A percentile compares a stretch with the other conserved stretches of the same genome.
These are phyloP conservation scores for Isaurus tuberculatus DNA, from an alignment of 92 coral and sea anemone genomes.

Conservation along the genomic window DNA sequence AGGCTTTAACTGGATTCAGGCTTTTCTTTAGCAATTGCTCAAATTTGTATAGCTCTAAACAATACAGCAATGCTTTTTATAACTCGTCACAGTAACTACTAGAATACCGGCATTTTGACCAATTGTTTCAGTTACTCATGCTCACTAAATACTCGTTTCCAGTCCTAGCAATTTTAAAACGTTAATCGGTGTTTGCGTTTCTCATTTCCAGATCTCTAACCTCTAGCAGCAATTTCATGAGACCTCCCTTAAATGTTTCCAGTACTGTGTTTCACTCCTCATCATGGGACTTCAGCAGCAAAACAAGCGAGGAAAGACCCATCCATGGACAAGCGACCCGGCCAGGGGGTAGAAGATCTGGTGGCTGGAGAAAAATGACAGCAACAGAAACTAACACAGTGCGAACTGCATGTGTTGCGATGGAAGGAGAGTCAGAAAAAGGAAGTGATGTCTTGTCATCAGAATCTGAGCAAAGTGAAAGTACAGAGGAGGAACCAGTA, in stretches of 20 bases:
- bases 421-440: constrained; percentile 26
- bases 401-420: neutral
- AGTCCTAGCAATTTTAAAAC: too few relatives aligned
- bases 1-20: too few relatives aligned
- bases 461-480: constrained; percentile 33
- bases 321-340: constrained; percentile 26
- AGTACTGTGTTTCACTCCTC: constrained; percentile 54
- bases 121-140: too few relatives aligned
- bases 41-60: too few relatives aligned
- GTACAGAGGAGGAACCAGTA: constrained; percentile 23
- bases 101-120: too few relatives aligned
- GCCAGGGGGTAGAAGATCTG: constrained; percentile 61
- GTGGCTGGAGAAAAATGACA: constrained; percentile 89
- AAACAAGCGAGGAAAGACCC: constrained; percentile 36
- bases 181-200: too few relatives aligned
- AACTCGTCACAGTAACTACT: too few relatives aligned
- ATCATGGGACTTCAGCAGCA: constrained; percentile 61
- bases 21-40: too few relatives aligned
- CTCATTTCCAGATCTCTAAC: constrained; percentile 43
- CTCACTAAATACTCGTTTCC: too few relatives aligned
- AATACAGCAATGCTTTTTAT: too few relatives aligned
- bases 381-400: constrained; percentile 39
- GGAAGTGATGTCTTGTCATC: constrained; percentile 33
- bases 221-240: constrained; percentile 68
- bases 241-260: constrained; percentile 63